These are phyloP conservation scores for Nasonia giraulti DNA, from an alignment of 1,140 invertebrate genomes.

Conservation along the genomic window DNA sequence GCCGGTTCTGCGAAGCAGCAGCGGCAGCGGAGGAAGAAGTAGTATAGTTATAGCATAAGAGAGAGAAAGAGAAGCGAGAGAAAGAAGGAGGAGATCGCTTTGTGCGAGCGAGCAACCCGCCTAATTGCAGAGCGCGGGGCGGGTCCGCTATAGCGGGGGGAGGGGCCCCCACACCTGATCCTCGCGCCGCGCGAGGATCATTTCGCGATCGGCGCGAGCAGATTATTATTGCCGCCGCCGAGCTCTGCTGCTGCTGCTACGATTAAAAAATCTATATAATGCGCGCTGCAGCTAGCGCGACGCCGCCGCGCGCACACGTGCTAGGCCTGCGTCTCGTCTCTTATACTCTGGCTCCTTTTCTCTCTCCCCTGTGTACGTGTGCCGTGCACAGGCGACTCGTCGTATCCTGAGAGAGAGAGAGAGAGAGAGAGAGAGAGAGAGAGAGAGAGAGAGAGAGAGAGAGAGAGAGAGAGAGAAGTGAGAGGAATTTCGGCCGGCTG, in stretches of 20 bases:
- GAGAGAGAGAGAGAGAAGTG: not conserved
- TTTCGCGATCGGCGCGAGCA: not conserved
- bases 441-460: not conserved
- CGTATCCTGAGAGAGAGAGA: not conserved
- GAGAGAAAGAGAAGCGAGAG: not conserved
- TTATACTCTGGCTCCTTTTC: not conserved
- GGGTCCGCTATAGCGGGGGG: not conserved
- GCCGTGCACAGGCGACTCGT: not conserved
- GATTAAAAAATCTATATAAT: not conserved
- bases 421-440: not conserved
- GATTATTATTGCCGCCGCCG: not conserved
- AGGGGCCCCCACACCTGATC: constrained; percentile 1
- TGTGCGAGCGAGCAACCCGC: not conserved
- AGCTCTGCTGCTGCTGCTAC: not conserved
- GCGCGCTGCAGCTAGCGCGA: too few species aligned
- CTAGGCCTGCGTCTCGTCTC: not conserved
- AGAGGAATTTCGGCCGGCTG: constrained; percentile 2
- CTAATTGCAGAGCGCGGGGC: not conserved
- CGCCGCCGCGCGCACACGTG: not conserved
- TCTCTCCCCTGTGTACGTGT: not conserved
- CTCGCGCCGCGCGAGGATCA: not conserved
- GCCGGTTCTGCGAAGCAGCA: not conserved
- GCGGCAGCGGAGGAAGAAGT: not conserved
- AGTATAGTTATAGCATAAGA: not conserved
- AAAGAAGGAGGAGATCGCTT: constrained; percentile 1